Conservation (phyloP, 2,888 invertebrate genomes). For the Exephanes ischioxanthus region DNA sequence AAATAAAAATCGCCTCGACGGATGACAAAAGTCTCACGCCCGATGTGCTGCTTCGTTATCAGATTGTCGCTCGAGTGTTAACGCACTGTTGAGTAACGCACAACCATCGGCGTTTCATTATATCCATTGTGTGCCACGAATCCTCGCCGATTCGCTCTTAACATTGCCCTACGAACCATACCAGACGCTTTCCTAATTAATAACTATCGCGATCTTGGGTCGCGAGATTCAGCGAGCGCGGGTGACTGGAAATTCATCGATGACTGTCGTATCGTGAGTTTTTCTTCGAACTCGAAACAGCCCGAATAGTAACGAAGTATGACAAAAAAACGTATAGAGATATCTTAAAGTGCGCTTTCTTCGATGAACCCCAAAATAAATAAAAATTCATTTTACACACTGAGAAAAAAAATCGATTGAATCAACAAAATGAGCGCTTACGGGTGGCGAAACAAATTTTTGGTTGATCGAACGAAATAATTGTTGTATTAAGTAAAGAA, state of each 20-base stretch:
- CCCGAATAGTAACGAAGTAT: background rate
- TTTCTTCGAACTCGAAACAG: too few species aligned
- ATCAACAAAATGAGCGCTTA: too few species aligned
- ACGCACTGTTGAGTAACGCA: slow-evolving; percentile 22
- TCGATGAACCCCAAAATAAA: background rate
- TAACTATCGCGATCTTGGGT: background rate
- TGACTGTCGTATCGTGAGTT: background rate
- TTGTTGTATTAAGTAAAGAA: too few species aligned
- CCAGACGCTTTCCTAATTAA: background rate
- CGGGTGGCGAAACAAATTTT: too few species aligned
- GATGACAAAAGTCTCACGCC: slow-evolving; percentile 63
- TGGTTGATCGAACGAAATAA: too few species aligned
- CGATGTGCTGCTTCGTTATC: slow-evolving; percentile 53
- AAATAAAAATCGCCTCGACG: slow-evolving; percentile 60
- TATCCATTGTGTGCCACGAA: background rate
- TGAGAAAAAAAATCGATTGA: too few species aligned
- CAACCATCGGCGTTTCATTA: background rate
- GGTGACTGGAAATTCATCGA: background rate
- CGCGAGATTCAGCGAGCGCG: background rate
- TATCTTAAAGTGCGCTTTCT: background rate
- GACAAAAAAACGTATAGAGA: background rate
- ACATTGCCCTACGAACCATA: background rate
- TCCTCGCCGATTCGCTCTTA: background rate
- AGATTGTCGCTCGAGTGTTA: slow-evolving; percentile 53
- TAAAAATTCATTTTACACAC: background rate